A percentile compares a stretch with the other conserved stretches of the same genome.
phyloP scores from a whole-genome alignment of 2,113 vertebrate species.

The Epinephelus fuscoguttatus region DNA sequence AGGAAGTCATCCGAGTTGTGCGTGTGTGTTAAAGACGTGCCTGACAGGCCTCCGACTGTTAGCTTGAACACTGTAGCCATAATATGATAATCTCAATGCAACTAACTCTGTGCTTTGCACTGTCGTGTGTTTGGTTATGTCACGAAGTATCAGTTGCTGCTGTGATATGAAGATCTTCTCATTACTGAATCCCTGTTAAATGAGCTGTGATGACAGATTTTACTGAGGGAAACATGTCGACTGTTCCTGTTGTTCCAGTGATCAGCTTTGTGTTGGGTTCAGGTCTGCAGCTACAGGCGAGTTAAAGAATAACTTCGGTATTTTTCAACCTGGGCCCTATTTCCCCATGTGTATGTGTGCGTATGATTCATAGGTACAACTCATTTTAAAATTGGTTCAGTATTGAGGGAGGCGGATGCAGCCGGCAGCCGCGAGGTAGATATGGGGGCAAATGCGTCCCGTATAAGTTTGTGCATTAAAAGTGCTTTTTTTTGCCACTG shows the following conservation, averaged over 20 bases:
- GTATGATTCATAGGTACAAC: too few species aligned
- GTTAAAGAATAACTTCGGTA: too few species aligned
- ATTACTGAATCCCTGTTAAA: not conserved
- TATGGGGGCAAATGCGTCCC: too few species aligned
- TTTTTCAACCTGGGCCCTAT: too few species aligned
- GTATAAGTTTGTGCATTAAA: too few species aligned
- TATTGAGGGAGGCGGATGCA: too few species aligned
- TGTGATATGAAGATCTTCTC: not conserved
- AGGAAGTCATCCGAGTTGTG: constrained; percentile 35
- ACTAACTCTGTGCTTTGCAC: constrained; percentile 27
- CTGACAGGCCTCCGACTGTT: constrained; percentile 75
- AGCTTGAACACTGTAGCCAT: constrained; percentile 67
- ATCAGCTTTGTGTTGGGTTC: not conserved
- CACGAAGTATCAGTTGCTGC: not conserved
- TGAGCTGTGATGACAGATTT: not conserved
- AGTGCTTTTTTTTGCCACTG: too few species aligned
- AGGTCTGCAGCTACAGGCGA: not conserved
- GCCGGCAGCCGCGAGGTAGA: too few species aligned
- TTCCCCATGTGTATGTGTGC: too few species aligned
- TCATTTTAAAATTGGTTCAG: too few species aligned
- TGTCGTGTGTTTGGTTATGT: constrained; percentile 23
- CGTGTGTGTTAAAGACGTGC: constrained; percentile 63
- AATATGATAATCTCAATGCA: constrained; percentile 51
- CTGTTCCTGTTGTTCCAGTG: not conserved
- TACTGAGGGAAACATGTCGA: not conserved